phyloP scores from a whole-genome alignment of 2,797 vertebrate species.

The Cossypha caffra region DNA sequence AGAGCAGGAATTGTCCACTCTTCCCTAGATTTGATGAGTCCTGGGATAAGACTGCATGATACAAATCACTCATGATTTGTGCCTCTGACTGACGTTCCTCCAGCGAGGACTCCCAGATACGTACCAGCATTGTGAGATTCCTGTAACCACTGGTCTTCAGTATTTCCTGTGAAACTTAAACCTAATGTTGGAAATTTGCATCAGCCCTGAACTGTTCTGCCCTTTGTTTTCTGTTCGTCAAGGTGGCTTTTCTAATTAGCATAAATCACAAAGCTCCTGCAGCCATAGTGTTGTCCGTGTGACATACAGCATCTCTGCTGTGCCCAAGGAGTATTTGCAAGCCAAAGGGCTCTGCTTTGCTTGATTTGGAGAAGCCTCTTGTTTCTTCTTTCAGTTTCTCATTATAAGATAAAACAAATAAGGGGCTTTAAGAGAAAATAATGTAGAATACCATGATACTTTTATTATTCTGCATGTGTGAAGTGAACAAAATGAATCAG shows the following conservation, averaged over 20 bases:
- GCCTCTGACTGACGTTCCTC: not conserved
- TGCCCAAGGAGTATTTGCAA: not conserved
- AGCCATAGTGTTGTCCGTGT: not conserved
- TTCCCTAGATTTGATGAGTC: not conserved
- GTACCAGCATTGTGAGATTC: not conserved
- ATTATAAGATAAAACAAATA: not conserved
- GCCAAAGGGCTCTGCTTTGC: not conserved
- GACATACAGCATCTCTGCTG: not conserved
- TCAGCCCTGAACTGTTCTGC: not conserved
- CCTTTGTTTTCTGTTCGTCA: constrained; percentile 47
- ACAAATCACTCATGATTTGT: constrained; percentile 5
- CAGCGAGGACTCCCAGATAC: not conserved
- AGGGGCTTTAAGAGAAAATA: not conserved
- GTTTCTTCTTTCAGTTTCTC: not conserved
- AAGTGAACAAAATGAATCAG: not conserved
- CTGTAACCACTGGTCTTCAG: constrained; percentile 5
- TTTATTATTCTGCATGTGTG: not conserved
- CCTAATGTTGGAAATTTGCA: constrained; percentile 52
- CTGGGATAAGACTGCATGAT: not conserved
- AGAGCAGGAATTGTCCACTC: not conserved
- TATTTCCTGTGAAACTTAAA: constrained; percentile 64
- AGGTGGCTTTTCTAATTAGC: constrained; percentile 56
- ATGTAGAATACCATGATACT: rapidly evolving
- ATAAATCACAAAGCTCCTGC: constrained; percentile 43
- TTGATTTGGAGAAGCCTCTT: not conserved